phyloP scores from a whole-genome alignment of 2,888 invertebrate species.

The Bugulina stolonifera region DNA sequence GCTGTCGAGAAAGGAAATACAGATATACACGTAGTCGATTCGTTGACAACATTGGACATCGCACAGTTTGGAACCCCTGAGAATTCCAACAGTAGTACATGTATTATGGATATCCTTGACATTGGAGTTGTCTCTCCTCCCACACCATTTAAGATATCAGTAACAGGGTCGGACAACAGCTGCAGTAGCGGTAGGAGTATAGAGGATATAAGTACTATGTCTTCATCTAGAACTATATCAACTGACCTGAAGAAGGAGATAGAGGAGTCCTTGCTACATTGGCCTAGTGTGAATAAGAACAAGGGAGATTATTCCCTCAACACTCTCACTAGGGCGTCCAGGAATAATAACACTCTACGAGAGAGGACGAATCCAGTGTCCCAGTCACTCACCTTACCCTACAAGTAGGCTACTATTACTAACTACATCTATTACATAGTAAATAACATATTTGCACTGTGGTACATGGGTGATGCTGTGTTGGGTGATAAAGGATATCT shows the following conservation, averaged over 20 bases:
- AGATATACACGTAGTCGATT: too few relatives aligned
- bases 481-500: too few relatives aligned
- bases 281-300: not conserved
- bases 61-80: too few relatives aligned
- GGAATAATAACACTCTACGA: not conserved
- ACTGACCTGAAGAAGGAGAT: conserved; percentile 8
- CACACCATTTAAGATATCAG: not conserved
- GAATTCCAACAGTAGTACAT: too few relatives aligned
- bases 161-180: not conserved
- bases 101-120: not conserved
- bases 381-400: not conserved
- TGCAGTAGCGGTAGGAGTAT: not conserved
- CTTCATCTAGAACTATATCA: not conserved
- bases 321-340: not conserved
- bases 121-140: conserved; percentile 8
- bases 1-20: too few relatives aligned
- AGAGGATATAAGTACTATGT: not conserved
- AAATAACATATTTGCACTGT: too few relatives aligned
- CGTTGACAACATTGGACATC: too few relatives aligned
- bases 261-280: conserved; percentile 11
- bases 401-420: not conserved
- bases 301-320: not conserved
- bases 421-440: too few relatives aligned
- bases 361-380: not conserved
- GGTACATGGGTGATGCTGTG: too few relatives aligned